A percentile compares a stretch with the other conserved stretches of the same genome.
These are phyloP conservation scores for Axis porcinus DNA, from an alignment of 2,113 vertebrate species.

Conservation along the genomic window DNA sequence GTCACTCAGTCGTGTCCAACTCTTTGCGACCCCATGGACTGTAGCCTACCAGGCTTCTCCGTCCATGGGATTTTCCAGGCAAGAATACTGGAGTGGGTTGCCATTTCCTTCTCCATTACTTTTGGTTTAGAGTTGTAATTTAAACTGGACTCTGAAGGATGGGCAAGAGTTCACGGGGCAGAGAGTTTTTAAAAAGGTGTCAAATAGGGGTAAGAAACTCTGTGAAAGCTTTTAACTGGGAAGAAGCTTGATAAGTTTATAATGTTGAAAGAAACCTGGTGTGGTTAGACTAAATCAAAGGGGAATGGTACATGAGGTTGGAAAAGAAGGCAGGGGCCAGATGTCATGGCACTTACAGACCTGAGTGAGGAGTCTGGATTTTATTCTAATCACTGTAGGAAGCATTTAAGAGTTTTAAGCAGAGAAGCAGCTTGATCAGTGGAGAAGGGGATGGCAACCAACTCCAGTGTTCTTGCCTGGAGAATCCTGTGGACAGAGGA, in stretches of 20 bases:
- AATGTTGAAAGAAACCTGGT: neutral
- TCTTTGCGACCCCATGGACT: too few species aligned
- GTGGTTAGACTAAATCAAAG: neutral
- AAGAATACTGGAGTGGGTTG: too few species aligned
- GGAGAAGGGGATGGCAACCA: too few species aligned
- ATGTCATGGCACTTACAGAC: neutral
- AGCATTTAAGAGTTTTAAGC: conserved; percentile 1
- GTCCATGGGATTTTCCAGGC: too few species aligned
- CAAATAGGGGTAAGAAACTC: neutral
- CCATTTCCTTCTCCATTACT: too few species aligned
- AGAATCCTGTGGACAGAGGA: too few species aligned
- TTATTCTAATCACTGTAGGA: conserved; percentile 6
- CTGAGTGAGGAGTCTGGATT: neutral
- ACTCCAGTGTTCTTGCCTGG: too few species aligned
- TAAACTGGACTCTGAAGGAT: neutral
- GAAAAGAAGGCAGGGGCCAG: neutral
- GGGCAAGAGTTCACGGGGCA: neutral
- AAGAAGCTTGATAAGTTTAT: neutral
- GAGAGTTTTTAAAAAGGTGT: neutral
- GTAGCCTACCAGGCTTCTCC: too few species aligned
- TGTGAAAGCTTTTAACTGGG: neutral
- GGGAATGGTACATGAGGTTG: neutral
- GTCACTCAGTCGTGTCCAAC: too few species aligned
- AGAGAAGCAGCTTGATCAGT: neutral
- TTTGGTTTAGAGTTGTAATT: neutral